Evolutionary conservation across 2,797 vertebrate genomes (phyloP).

Genomic region (Peromyscus melanophrys): DNA sequence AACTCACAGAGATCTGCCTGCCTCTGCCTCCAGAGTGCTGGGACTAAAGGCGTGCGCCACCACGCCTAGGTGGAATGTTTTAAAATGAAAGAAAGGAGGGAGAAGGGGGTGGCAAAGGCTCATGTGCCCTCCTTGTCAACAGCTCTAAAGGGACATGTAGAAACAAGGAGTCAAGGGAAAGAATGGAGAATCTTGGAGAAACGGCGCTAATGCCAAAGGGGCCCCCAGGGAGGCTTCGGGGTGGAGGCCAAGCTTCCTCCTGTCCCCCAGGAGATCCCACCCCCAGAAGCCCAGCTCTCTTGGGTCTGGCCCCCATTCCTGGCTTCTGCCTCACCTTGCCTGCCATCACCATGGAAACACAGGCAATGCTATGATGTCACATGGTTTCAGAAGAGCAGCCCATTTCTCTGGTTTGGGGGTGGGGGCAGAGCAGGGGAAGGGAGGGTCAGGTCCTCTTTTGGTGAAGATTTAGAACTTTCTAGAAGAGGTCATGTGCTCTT

Average conservation of each 20-base stretch:
- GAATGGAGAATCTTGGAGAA: background rate
- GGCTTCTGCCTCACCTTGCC: constrained; percentile 87
- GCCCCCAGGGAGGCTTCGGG: background rate
- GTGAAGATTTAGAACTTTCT: constrained; percentile 81
- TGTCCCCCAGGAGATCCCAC: background rate
- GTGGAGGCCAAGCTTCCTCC: background rate
- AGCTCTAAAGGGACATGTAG: background rate
- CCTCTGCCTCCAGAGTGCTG: background rate
- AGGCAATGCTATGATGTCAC: constrained; percentile 85
- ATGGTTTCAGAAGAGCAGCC: constrained; percentile 78
- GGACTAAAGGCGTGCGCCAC: background rate
- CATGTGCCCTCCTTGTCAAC: background rate
- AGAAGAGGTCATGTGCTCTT: constrained; percentile 80
- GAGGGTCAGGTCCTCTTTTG: constrained; percentile 49
- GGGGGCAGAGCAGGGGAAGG: background rate
- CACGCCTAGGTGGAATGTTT: background rate
- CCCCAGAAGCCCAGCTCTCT: background rate
- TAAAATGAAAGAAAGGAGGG: constrained; percentile 7
- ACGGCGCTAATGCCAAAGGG: background rate
- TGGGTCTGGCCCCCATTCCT: constrained; percentile 73
- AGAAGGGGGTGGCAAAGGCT: background rate
- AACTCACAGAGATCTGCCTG: background rate
- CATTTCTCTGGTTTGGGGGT: constrained; percentile 55
- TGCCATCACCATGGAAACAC: constrained; percentile 87
- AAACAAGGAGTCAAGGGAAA: background rate